Conservation (phyloP, 2,797 vertebrate genomes). For the Poeciliopsis presidionis region DNA sequence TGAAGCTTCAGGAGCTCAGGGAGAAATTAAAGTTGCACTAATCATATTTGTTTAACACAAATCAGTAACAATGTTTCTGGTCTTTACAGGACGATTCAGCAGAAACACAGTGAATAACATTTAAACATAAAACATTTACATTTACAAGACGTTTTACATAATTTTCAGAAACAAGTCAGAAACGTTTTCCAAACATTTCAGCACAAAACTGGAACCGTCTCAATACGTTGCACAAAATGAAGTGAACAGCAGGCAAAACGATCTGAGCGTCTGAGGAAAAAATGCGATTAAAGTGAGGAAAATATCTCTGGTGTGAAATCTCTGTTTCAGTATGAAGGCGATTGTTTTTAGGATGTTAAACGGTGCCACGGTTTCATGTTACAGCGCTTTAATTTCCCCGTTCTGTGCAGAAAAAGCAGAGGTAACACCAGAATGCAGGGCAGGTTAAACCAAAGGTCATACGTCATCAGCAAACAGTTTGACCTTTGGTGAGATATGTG, state of each 20-base stretch:
- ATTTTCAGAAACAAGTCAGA: background rate
- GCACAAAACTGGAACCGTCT: too few species aligned
- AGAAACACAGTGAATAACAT: background rate
- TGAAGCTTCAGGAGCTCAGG: background rate
- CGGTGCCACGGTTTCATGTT: background rate
- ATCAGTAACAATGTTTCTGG: background rate
- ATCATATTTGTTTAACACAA: background rate
- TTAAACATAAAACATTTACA: background rate
- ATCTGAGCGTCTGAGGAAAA: too few species aligned
- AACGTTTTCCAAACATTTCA: too few species aligned
- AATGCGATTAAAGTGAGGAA: too few species aligned
- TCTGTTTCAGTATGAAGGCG: too few species aligned
- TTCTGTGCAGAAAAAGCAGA: conserved; percentile 30
- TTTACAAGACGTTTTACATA: background rate
- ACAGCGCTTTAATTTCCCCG: background rate
- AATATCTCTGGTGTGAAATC: too few species aligned
- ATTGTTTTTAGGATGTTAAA: too few species aligned
- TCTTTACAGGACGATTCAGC: background rate
- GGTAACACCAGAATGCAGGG: conserved; percentile 15
- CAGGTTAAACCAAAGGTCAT: background rate
- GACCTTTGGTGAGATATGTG: accelerated
- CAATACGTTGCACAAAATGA: too few species aligned
- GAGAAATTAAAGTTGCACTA: background rate
- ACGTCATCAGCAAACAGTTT: background rate
- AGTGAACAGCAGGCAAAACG: too few species aligned